These are phyloP conservation scores for Tenualosa thibaudeaui DNA, from an alignment of 2,797 vertebrate species.

Conservation along the genomic window DNA sequence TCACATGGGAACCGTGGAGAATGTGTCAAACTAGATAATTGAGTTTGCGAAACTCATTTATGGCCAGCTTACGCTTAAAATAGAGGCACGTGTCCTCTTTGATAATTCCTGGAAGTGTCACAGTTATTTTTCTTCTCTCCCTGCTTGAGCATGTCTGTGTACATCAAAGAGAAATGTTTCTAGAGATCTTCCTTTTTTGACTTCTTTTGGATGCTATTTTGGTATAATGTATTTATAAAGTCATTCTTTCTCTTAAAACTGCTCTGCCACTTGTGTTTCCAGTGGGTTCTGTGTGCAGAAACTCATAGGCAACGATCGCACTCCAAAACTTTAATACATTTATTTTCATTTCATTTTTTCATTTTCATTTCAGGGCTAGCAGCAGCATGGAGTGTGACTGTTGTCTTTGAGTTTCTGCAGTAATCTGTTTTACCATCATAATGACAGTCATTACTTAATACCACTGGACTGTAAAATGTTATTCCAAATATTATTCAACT, in stretches of 20 bases:
- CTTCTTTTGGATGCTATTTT: neutral
- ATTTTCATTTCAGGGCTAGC: no score
- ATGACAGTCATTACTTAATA: no score
- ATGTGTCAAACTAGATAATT: neutral
- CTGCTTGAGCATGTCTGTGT: neutral
- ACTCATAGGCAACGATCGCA: no score
- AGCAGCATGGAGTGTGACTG: no score
- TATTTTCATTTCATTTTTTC: no score
- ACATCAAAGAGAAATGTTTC: neutral
- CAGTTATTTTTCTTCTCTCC: neutral
- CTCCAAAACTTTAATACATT: no score
- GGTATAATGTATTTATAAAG: no score
- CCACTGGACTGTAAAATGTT: neutral
- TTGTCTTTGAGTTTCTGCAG: no score
- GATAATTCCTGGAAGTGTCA: neutral
- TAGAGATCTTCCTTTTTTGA: neutral
- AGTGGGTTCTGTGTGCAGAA: no score
- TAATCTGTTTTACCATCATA: neutral
- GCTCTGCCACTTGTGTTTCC: no score
- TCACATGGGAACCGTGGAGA: neutral
- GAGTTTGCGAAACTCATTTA: neutral
- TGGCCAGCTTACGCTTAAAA: neutral
- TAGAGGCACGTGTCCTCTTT: conserved; percentile 8
- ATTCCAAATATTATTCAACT: neutral
- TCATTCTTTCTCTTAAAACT: no score